Evolutionary conservation across 2,113 vertebrate species (phyloP).

Genomic region (Anolis carolinensis): DNA sequence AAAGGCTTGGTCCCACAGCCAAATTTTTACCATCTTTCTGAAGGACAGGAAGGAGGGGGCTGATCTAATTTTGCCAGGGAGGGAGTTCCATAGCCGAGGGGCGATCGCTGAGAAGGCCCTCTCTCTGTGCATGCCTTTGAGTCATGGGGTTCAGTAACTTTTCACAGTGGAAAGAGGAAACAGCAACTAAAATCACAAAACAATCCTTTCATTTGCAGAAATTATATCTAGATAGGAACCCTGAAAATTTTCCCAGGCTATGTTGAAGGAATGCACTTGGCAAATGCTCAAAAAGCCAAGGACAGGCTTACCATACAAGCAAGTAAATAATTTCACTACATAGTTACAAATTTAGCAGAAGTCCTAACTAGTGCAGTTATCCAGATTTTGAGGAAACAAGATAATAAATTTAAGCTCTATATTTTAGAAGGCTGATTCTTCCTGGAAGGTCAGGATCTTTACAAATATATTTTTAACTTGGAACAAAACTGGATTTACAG

Average conservation of each 20-base stretch:
- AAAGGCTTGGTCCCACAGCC: too few relatives aligned
- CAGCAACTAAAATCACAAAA: not conserved
- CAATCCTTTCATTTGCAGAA: not conserved
- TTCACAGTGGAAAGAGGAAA: not conserved
- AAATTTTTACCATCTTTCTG: too few relatives aligned
- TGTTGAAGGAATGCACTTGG: not conserved
- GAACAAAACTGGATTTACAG: not conserved
- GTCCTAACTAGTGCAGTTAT: not conserved
- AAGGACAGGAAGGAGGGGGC: too few relatives aligned
- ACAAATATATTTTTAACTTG: not conserved
- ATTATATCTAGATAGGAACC: not conserved
- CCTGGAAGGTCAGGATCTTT: not conserved
- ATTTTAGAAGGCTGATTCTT: not conserved
- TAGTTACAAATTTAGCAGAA: not conserved
- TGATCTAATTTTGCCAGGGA: too few relatives aligned
- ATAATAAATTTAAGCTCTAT: not conserved
- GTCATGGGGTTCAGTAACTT: not conserved
- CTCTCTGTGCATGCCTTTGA: not conserved
- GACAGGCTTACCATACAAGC: not conserved
- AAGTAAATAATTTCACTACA: not conserved
- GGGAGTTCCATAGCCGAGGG: too few relatives aligned
- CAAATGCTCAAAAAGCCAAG: not conserved
- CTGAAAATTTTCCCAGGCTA: not conserved
- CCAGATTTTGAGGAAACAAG: not conserved
- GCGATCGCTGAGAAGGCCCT: too few relatives aligned